These are phyloP conservation scores for Zosterops hypoxanthus DNA, from an alignment of 2,113 vertebrate genomes.

Conservation along the genomic window DNA sequence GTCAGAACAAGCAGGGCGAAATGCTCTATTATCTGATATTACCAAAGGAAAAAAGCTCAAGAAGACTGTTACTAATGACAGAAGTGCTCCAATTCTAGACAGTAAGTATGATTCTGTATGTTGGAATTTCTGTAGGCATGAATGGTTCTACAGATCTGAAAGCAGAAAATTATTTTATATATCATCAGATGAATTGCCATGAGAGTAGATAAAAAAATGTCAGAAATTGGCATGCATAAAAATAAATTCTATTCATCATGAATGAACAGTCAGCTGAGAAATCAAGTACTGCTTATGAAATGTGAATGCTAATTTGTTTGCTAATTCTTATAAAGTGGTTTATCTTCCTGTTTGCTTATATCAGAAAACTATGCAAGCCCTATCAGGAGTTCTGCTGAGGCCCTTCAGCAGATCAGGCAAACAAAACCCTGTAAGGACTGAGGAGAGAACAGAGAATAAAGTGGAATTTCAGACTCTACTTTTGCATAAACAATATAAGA, in stretches of 20 bases:
- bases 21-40: slow-evolving; percentile 90
- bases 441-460: neutral
- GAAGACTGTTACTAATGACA: slow-evolving; percentile 94
- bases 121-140: neutral
- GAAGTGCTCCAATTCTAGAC: slow-evolving; percentile 87
- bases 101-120: slow-evolving; percentile 79
- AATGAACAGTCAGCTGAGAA: neutral
- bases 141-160: neutral
- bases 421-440: neutral
- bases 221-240: neutral
- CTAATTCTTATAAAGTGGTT: neutral
- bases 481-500: neutral
- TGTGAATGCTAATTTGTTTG: neutral
- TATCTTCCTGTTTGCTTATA: neutral
- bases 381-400: neutral
- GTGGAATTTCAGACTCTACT: neutral
- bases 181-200: neutral
- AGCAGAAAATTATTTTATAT: neutral
- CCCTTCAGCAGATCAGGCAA: neutral
- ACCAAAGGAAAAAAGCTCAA: slow-evolving; percentile 89
- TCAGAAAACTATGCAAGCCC: neutral
- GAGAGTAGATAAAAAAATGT: neutral
- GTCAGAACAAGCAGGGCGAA: slow-evolving; percentile 83
- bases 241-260: neutral
- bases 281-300: neutral